These are phyloP conservation scores for Hyaena hyaena DNA, from an alignment of 2,113 vertebrate genomes.

Conservation along the genomic window DNA sequence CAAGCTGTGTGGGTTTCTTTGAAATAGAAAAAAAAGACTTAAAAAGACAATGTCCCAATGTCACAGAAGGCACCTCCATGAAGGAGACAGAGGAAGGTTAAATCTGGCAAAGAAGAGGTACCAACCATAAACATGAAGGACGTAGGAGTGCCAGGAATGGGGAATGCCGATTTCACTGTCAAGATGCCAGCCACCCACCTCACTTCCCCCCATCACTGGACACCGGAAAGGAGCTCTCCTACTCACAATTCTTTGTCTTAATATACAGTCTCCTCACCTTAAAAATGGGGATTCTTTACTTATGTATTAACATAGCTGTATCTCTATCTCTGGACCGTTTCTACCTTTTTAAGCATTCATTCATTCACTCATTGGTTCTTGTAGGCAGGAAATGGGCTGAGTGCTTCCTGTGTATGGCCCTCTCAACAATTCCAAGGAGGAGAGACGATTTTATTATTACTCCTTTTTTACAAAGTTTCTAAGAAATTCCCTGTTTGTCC, in stretches of 20 bases:
- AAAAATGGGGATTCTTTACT: neutral
- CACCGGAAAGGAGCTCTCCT: neutral
- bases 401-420: neutral
- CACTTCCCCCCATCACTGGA: neutral
- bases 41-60: neutral
- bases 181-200: neutral
- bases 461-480: neutral
- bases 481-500: neutral
- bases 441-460: neutral
- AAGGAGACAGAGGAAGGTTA: neutral
- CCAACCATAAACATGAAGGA: neutral
- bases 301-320: neutral
- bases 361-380: neutral
- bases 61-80: neutral
- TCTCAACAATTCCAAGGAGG: neutral
- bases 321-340: neutral
- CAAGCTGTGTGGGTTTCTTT: neutral
- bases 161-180: neutral
- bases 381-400: neutral
- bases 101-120: neutral
- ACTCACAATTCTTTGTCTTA: neutral
- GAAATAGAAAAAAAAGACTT: neutral
- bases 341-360: neutral
- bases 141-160: accelerated
- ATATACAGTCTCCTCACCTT: neutral